Evolutionary conservation across 2,113 vertebrate species (phyloP).

Genomic region (Gallinago media): DNA sequence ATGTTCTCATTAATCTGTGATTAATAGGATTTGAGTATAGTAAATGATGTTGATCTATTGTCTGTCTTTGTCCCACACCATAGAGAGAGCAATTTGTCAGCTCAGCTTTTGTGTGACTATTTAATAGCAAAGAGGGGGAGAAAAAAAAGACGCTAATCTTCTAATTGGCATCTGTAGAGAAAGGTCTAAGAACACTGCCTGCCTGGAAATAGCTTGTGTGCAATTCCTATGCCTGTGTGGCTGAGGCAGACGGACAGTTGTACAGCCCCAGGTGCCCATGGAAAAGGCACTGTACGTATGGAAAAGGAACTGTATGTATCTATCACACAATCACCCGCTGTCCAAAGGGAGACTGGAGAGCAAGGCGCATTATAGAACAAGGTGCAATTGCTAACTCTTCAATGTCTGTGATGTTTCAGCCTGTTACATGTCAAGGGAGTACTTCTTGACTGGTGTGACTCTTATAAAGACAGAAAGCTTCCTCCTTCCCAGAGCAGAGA

Average conservation of each 20-base stretch:
- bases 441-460: conserved; percentile 48
- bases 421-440: conserved; percentile 48
- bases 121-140: conserved; percentile 81
- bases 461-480: conserved; percentile 31
- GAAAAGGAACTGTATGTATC: conserved; percentile 22
- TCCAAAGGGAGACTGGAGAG: conserved; percentile 3
- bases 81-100: conserved; percentile 84
- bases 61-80: conserved; percentile 81
- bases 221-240: conserved; percentile 77
- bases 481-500: background rate
- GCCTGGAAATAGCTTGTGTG: conserved; percentile 58
- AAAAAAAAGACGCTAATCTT: conserved; percentile 84
- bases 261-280: background rate
- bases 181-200: conserved; percentile 74
- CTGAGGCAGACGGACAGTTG: background rate
- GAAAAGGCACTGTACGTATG: background rate
- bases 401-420: conserved; percentile 28
- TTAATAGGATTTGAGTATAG: conserved; percentile 84
- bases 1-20: conserved; percentile 86
- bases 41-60: conserved; percentile 86
- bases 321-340: background rate
- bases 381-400: conserved; percentile 4
- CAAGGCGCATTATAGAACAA: background rate
- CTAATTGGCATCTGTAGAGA: conserved; percentile 82
- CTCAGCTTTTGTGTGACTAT: conserved; percentile 83